phyloP scores from a whole-genome alignment of 1,140 invertebrate species.

The Oedothorax gibbosus region DNA sequence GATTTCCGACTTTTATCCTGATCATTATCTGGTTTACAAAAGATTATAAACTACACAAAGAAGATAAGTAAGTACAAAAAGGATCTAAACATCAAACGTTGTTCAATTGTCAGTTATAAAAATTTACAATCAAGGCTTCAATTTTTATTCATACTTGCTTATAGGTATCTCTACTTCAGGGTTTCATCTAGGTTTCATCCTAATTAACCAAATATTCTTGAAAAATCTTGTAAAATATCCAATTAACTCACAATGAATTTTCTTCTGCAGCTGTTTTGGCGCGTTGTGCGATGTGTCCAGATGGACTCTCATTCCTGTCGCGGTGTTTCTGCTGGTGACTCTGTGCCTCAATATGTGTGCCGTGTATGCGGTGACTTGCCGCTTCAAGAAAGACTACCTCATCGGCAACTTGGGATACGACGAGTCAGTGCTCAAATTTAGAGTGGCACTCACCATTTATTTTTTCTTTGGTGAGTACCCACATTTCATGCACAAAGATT shows the following conservation, averaged over 20 bases:
- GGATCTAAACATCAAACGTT: no score
- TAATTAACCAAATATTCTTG: no score
- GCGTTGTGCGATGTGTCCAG: background rate
- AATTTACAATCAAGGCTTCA: no score
- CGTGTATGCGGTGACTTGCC: conserved; percentile 25
- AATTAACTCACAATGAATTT: background rate
- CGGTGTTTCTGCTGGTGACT: background rate
- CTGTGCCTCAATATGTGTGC: conserved; percentile 31
- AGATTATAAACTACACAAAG: conserved; percentile 8
- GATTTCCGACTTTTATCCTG: conserved; percentile 16
- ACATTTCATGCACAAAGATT: background rate
- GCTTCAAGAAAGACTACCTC: conserved; percentile 37
- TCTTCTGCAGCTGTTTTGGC: conserved; percentile 5
- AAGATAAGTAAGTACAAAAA: background rate
- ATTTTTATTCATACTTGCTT: no score
- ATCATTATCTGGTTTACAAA: conserved; percentile 29
- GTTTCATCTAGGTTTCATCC: no score
- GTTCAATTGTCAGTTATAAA: no score
- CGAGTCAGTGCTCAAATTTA: conserved; percentile 38
- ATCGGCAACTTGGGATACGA: conserved; percentile 3
- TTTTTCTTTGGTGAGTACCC: conserved; percentile 36
- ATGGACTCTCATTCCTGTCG: conserved; percentile 19
- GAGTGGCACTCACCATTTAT: conserved; percentile 36
- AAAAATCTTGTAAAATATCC: no score
- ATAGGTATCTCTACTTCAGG: no score